These are phyloP conservation scores for Torymus aiolomorphi DNA, from an alignment of 2,888 invertebrate species.

Conservation along the genomic window DNA sequence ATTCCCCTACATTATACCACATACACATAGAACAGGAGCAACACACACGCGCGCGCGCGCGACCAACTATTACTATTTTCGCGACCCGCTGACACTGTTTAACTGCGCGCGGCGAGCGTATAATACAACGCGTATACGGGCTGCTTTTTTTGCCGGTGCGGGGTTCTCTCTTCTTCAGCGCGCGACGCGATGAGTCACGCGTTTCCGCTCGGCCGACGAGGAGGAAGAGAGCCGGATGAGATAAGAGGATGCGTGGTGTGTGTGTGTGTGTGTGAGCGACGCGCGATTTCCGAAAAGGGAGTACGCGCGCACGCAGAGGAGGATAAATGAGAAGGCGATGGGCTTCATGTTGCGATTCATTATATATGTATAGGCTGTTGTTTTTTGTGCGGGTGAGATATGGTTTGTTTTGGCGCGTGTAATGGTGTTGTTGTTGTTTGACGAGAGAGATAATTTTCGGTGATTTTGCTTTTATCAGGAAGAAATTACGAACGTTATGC, in stretches of 20 bases:
- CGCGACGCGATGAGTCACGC: conserved; percentile 31
- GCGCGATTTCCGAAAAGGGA: conserved; percentile 26
- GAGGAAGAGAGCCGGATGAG: conserved; percentile 36
- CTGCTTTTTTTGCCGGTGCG: background rate
- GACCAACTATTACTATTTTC: too few species aligned
- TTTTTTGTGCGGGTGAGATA: background rate
- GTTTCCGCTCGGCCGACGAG: conserved; percentile 26
- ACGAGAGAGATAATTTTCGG: too few species aligned
- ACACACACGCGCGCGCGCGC: too few species aligned
- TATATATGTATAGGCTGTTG: background rate
- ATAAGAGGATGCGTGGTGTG: background rate
- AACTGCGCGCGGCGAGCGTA: too few species aligned
- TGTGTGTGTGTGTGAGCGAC: background rate
- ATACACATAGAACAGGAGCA: too few species aligned
- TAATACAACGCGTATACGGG: too few species aligned
- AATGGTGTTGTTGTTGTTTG: background rate
- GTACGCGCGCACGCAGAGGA: background rate
- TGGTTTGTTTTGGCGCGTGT: background rate
- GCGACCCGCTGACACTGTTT: too few species aligned
- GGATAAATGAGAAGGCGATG: too few species aligned
- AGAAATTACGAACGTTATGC: conserved; percentile 1
- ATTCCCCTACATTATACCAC: too few species aligned
- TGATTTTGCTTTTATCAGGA: background rate
- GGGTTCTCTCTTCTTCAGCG: conserved; percentile 2
- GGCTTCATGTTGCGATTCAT: background rate